phyloP scores from a whole-genome alignment of 2,797 vertebrate genomes.

The Philypnodon macrostomus region DNA sequence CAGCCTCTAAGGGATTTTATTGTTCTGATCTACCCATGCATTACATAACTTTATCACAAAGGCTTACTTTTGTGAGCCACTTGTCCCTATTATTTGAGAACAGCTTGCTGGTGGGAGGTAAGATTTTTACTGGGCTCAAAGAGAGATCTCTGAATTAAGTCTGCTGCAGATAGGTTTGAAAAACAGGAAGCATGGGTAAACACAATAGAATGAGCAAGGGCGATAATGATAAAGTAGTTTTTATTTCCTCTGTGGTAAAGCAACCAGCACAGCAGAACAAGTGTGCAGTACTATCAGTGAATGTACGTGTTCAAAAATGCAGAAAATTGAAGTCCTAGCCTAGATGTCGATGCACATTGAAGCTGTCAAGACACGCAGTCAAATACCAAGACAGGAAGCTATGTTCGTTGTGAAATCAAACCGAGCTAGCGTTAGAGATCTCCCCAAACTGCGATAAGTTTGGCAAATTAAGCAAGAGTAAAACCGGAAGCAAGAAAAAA shows the following conservation, averaged over 20 bases:
- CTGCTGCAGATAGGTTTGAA: slow-evolving; percentile 5
- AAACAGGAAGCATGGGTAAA: slow-evolving; percentile 23
- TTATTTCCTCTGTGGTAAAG: slow-evolving; percentile 24
- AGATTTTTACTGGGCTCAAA: slow-evolving; percentile 53
- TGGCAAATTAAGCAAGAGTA: fast-evolving
- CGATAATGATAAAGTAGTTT: slow-evolving; percentile 19
- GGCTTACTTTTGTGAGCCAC: slow-evolving; percentile 28
- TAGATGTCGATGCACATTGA: not conserved
- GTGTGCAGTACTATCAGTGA: not conserved
- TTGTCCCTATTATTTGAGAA: slow-evolving; percentile 53
- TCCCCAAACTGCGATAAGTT: slow-evolving; percentile 15
- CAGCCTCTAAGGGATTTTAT: slow-evolving; percentile 13
- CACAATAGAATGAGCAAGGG: slow-evolving; percentile 11
- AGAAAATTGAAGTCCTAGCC: not conserved
- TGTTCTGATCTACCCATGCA: slow-evolving; percentile 16
- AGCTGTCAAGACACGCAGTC: slow-evolving; percentile 19
- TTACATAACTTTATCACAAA: slow-evolving; percentile 55
- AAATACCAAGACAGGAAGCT: slow-evolving; percentile 2
- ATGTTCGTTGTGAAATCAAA: slow-evolving; percentile 12
- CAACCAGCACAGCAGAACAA: slow-evolving; percentile 1
- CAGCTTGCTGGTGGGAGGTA: slow-evolving; percentile 66
- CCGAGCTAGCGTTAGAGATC: slow-evolving; percentile 19
- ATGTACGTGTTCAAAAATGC: not conserved
- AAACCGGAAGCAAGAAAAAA: slow-evolving; percentile 8
- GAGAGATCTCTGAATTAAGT: slow-evolving; percentile 57